Evolutionary conservation across 2,888 invertebrate genomes (phyloP), one percentile per base, ranked within the genome.

Genomic region (Meliscaeva auricollis): DNA sequence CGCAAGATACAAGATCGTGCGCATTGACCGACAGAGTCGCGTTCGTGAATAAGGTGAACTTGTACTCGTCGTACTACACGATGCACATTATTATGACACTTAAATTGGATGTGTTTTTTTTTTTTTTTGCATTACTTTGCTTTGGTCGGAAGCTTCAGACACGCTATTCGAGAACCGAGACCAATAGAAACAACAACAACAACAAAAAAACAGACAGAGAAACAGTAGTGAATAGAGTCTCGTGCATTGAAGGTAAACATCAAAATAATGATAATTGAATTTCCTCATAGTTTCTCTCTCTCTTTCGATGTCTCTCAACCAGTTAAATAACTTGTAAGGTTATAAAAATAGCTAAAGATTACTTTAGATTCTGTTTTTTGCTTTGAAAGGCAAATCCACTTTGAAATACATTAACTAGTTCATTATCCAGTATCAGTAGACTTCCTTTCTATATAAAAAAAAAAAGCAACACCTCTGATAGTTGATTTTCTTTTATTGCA

Each of bases 41-140:
- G 60, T 62, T 78, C 73, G 62, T 83, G 73, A 78, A 73, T 78
- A 73, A 83, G 78, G 68, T 83, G 78, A 83, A 83, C 78, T 83
- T 78, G 82, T 83, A 66, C 48, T 32, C 15, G 30, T 30, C 15
- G 9, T 35, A 56, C 30, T 35, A 52, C n/a, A n/a, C 17, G 46
- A 66, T 72, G 72, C 72, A 68, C 52, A 78, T 68, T 83, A 77
- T 83, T 78, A 78, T 82, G 77, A 62, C 82, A 74, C 73, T 83
- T 78, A 73, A 73, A 68, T 78, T 69, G 32, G 54, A 44, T 73
- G 60, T 66, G 68, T 50, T 38, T 50, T 66, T 62, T 66, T 26
- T 26, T 26, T 26, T 26, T 26, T 26, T 26, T 26, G 26, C 26
- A 3, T 26, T 26, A 3, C 35, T 46, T 72, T 73, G 26, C 66